Conservation (phyloP, 2,113 vertebrate species). For the Brachypodius melanocephalos region DNA sequence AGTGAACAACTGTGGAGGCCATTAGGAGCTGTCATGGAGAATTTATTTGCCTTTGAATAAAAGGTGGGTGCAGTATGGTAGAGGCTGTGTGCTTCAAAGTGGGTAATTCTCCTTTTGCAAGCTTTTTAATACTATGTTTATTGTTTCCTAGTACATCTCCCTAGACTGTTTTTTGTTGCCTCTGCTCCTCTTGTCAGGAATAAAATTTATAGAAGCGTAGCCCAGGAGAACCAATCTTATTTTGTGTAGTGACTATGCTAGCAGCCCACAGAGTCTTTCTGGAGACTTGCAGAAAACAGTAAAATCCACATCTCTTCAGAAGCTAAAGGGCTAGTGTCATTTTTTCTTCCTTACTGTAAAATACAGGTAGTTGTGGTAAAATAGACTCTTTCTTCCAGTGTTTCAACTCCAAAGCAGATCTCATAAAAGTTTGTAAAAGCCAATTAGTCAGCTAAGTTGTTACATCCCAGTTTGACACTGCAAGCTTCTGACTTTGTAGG, state of each 20-base stretch:
- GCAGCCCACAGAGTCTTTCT: background rate
- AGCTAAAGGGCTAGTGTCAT: background rate
- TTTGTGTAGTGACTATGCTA: background rate
- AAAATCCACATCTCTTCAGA: background rate
- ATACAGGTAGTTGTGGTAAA: background rate
- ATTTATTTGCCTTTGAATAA: constrained; percentile 69
- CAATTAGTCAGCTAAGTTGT: background rate
- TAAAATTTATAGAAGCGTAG: constrained; percentile 57
- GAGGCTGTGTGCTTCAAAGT: background rate
- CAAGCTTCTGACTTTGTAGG: background rate
- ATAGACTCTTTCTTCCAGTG: background rate
- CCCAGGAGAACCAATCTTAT: constrained; percentile 35
- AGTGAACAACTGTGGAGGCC: constrained; percentile 55
- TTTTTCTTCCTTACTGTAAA: background rate
- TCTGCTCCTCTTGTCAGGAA: constrained; percentile 54
- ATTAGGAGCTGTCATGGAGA: constrained; percentile 63
- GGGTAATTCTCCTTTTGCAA: constrained; percentile 57
- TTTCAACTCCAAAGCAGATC: background rate
- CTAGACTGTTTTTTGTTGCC: constrained; percentile 43
- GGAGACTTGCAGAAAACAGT: constrained; percentile 22
- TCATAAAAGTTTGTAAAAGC: background rate
- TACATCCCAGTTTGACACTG: background rate
- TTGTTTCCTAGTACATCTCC: constrained; percentile 54
- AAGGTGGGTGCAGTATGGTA: constrained; percentile 10
- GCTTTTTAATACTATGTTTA: constrained; percentile 63